Conservation (phyloP, 2,888 invertebrate genomes). For the Orgyia antiqua region DNA sequence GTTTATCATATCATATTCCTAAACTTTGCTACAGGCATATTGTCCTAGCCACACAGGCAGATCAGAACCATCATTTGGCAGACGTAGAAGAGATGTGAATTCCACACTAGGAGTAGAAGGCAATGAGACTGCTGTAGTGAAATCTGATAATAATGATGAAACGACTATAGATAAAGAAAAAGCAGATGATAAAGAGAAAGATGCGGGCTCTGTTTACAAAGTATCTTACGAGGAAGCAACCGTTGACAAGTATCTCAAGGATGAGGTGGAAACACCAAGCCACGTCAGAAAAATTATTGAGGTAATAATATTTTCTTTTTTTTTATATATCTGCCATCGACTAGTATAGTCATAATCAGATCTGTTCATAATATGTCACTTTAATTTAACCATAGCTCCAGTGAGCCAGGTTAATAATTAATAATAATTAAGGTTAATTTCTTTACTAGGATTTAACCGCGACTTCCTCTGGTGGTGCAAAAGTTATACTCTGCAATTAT, state of each 20-base stretch:
- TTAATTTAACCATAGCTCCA: too few species aligned
- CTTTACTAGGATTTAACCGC: too few species aligned
- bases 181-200: conserved; percentile 38
- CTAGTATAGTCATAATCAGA: too few species aligned
- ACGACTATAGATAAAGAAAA: conserved; percentile 37
- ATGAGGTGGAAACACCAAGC: conserved; percentile 81
- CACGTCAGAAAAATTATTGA: conserved; percentile 94
- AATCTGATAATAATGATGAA: conserved; percentile 32
- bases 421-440: too few species aligned
- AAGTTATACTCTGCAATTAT: too few species aligned
- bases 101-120: conserved; percentile 42
- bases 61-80: conserved; percentile 90
- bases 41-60: conserved; percentile 89
- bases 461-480: too few species aligned
- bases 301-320: too few species aligned
- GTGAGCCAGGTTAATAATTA: too few species aligned
- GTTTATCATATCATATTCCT: too few species aligned
- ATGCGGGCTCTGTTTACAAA: conserved; percentile 49
- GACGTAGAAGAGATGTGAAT: conserved; percentile 79
- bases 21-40: too few species aligned
- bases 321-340: too few species aligned
- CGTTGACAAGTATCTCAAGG: conserved; percentile 67
- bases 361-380: too few species aligned
- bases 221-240: conserved; percentile 58
- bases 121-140: conserved; percentile 51